Evolutionary conservation across 2,113 vertebrate species (phyloP).

Genomic region (Caranx ignobilis): DNA sequence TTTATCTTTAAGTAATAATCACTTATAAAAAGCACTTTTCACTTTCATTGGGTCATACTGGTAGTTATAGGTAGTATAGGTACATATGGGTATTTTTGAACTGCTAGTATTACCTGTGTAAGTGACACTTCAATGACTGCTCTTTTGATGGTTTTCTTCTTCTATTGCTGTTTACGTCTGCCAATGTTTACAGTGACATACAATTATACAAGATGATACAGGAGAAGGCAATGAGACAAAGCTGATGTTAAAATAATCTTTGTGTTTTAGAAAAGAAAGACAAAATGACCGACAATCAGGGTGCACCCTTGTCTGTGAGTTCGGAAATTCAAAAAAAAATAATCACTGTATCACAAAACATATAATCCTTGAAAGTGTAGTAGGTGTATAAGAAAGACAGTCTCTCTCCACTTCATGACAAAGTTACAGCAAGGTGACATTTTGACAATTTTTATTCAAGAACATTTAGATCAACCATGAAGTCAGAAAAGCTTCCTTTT

Average conservation of each 20-base stretch:
- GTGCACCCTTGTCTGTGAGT: not conserved
- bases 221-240: not conserved
- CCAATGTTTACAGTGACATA: not conserved
- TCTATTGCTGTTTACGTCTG: not conserved
- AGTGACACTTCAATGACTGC: not conserved
- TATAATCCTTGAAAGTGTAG: too few species aligned
- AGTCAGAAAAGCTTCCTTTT: conserved; percentile 76
- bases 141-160: not conserved
- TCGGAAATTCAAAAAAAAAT: too few species aligned
- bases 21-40: too few species aligned
- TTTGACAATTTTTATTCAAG: conserved; percentile 82
- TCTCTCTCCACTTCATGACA: not conserved
- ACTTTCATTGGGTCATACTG: too few species aligned
- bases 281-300: conserved; percentile 7
- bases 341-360: too few species aligned
- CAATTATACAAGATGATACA: not conserved
- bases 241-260: not conserved
- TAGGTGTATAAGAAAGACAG: not conserved
- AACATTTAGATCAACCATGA: conserved; percentile 81
- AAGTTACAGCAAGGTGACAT: conserved; percentile 23
- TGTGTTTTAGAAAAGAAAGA: not conserved
- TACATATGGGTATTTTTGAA: not conserved
- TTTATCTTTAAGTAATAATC: not conserved
- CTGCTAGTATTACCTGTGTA: not conserved
- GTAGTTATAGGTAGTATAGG: too few species aligned